Base-by-base conservation (phyloP, 2,113 vertebrate genomes). In the Rhinopomastus cyanomelas region DNA sequence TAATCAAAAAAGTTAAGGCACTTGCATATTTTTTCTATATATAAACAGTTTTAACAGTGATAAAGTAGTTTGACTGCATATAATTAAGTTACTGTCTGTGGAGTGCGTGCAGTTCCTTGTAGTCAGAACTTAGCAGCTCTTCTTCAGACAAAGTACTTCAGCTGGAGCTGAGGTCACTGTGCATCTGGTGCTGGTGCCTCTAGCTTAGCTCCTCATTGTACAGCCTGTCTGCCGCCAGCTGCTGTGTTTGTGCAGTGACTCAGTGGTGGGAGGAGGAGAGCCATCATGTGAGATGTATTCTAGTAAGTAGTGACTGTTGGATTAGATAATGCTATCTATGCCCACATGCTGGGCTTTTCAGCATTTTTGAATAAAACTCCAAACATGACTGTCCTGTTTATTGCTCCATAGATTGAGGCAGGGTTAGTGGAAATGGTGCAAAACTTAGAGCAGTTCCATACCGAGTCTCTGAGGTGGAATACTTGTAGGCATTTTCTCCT, bases 261-360 rank as follows among this genome's bases (percentile, higher is more conserved):
- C 90, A 78, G 86, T 78, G 88, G 26, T 94, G 86, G 81, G 92
- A 92, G 94, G 92, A 94, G 87, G 88, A 85, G 34, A 86, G 7
- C 69, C 91, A 44, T 90, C 94, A 71, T 89, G 80, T 85, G 92
- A 91, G 92, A 91, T 89, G 82, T 76, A 51, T 95, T 92, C 93
- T 73, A 77, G 85, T 66, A 66, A 86, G 90, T 20, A 94, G 88
- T 23, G 92, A 80, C 93, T 95, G 93, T 57, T 92, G 82, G 65
- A 37, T 93, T 88, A 94, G 95, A 90, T 95, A 95, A 94, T 81
- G 81, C 39, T 90, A 92, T 92, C 92, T 90, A 2, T 93, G 77
- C 83, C 86, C 73, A 86, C 83, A 83, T 66, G 60, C 82, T 83
- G 88, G 80, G 86, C 34, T 61, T 95, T 88, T 74, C 68, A 67